Base-by-base conservation (phyloP, 2,888 invertebrate species). In the Rhorus exstirpatorius region DNA sequence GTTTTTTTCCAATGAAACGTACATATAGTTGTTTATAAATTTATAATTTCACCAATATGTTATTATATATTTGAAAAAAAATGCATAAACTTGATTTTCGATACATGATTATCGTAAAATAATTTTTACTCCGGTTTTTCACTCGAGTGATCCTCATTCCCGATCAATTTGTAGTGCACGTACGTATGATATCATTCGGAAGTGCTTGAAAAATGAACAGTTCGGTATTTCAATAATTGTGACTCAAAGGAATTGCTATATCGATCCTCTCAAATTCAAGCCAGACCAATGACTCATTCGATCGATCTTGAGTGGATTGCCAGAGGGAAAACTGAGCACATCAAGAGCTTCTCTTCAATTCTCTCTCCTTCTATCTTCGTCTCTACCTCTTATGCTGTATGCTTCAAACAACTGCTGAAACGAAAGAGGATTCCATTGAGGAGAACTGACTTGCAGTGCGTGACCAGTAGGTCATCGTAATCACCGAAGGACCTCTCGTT, bases 401-500 rank as follows among this genome's bases (percentile, higher is more conserved):
- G 41, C 17, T 68, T 35, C 41, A 19, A 46, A 44, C 35, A 26
- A 49, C 41, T 76, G 65, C 31, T 63, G 38, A 26, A 41, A 67
- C 41, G 53, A 65, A 71, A 65, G 31, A 44, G 63, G 38, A 65
- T 55, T 63, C 31, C 17, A 55, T 65, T 44, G 31, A 65, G 35
- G 31, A 17, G 17, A 26, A 38, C 12, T 17, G 49, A 61, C 12
- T 44, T 35, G 74, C 60, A 60, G 17, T 41, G 51, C 12, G n/a
- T 31, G 31, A 67, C 67, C 51, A 55, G 14, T 35, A 21, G 74
- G 53, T 44, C 35, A 75, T 55, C 76, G 58, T 76, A 67, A 81
- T 81, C 44, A 81, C 71, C 21, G 31, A 81, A 60, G 65, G 70
- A 71, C 76, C 58, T 71, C 58, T 76, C 65, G 55, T 68, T 76